Conservation (phyloP, 2,797 vertebrate genomes). For the Clarias pachynema region DNA sequence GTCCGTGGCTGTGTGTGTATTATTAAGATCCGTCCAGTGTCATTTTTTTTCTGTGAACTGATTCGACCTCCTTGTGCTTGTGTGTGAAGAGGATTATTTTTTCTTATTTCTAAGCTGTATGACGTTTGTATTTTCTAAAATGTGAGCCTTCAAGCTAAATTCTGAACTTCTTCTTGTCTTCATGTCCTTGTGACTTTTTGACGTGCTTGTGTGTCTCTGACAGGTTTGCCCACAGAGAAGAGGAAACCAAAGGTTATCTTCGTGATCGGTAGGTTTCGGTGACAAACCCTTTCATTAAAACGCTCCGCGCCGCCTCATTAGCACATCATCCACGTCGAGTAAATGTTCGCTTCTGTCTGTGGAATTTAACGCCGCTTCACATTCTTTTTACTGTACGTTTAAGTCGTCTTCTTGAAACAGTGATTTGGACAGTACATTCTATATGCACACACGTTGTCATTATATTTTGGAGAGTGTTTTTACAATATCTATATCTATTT, state of each 20-base stretch:
- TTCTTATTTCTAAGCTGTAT: not conserved
- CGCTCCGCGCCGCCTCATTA: constrained; percentile 3
- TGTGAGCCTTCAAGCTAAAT: not conserved
- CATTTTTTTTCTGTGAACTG: too few species aligned
- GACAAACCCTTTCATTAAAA: not conserved
- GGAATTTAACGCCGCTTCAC: not conserved
- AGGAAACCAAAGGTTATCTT: constrained; percentile 91
- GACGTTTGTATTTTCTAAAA: not conserved
- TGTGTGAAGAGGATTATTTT: not conserved
- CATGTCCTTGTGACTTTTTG: not conserved
- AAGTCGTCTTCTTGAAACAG: not conserved
- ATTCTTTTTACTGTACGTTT: not conserved
- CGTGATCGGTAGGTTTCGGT: constrained; percentile 83
- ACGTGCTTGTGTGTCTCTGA: constrained; percentile 52
- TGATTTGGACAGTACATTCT: not conserved
- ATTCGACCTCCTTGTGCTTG: not conserved
- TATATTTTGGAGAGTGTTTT: not conserved
- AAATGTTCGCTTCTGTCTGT: not conserved
- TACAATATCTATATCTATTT: too few species aligned
- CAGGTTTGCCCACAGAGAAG: constrained; percentile 78
- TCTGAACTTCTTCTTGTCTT: not conserved
- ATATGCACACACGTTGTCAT: not conserved
- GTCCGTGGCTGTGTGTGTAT: not conserved
- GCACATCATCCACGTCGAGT: not conserved
- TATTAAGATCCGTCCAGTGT: not conserved